Evolutionary conservation across 2,888 invertebrate species (phyloP).

Genomic region (Linyphia triangularis): DNA sequence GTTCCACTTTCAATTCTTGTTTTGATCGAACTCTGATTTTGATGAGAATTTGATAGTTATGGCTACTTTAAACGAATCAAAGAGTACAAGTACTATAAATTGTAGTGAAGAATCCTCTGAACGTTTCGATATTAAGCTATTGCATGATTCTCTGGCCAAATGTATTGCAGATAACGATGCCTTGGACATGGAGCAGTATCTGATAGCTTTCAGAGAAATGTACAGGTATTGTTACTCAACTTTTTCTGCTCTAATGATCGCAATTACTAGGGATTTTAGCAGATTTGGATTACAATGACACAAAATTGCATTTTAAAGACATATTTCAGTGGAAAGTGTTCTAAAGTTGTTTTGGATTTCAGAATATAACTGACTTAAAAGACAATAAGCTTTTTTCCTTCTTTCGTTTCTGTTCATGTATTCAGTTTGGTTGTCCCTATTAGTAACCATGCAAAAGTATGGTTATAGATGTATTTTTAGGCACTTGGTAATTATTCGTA

Average conservation of each 20-base stretch:
- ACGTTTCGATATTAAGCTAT: conserved; percentile 72
- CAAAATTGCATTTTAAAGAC: not conserved
- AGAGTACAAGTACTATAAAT: not conserved
- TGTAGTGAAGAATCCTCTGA: not conserved
- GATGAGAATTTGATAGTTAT: not conserved
- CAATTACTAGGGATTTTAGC: not conserved
- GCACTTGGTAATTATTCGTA: too few species aligned
- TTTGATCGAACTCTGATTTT: not conserved
- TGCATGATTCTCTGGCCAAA: conserved; percentile 70
- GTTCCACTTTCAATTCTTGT: not conserved
- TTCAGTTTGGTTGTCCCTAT: too few species aligned
- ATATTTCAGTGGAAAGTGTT: not conserved
- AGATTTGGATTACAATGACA: not conserved
- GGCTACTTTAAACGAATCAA: not conserved
- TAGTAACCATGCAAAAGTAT: too few species aligned
- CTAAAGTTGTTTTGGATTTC: too few species aligned
- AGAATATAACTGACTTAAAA: too few species aligned
- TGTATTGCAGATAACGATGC: conserved; percentile 70
- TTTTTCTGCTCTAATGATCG: not conserved
- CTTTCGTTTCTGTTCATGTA: too few species aligned
- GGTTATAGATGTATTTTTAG: too few species aligned
- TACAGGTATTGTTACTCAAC: conserved; percentile 61
- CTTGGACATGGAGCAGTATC: conserved; percentile 72
- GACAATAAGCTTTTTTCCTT: too few species aligned
- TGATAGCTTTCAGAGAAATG: conserved; percentile 75